Conservation (phyloP, 2,113 vertebrate species). For the Saccopteryx leptura region DNA sequence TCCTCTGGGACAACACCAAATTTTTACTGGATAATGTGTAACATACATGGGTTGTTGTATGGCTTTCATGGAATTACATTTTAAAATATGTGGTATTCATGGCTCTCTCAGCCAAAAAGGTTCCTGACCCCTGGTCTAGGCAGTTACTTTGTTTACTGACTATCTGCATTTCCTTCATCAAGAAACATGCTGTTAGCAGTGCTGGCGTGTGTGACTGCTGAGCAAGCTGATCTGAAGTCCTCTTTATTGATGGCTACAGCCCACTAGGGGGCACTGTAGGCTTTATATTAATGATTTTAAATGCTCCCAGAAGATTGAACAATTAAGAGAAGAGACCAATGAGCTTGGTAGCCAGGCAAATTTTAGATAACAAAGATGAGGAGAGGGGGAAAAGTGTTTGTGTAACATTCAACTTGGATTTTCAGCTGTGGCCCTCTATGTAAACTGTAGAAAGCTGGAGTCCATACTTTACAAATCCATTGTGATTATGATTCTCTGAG, state of each 20-base stretch:
- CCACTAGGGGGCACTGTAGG: conserved; percentile 30
- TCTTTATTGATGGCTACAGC: neutral
- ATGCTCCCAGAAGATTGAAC: neutral
- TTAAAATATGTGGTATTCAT: neutral
- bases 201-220: neutral
- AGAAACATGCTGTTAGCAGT: neutral
- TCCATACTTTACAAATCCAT: neutral
- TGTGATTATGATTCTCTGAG: neutral
- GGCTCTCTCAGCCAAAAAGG: too few relatives aligned
- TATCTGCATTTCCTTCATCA: neutral
- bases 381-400: neutral
- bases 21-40: too few relatives aligned
- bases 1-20: too few relatives aligned
- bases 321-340: neutral
- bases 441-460: neutral
- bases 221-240: neutral
- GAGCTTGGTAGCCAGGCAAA: neutral
- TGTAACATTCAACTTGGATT: neutral
- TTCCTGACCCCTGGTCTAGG: too few relatives aligned
- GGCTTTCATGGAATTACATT: neutral
- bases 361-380: neutral
- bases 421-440: neutral
- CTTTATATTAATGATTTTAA: neutral
- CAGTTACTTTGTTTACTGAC: neutral
- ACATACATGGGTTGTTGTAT: too few relatives aligned